Evolutionary conservation across 2,888 invertebrate genomes (phyloP), one percentile per base, ranked within the genome.

Genomic region (Thera britannica): DNA sequence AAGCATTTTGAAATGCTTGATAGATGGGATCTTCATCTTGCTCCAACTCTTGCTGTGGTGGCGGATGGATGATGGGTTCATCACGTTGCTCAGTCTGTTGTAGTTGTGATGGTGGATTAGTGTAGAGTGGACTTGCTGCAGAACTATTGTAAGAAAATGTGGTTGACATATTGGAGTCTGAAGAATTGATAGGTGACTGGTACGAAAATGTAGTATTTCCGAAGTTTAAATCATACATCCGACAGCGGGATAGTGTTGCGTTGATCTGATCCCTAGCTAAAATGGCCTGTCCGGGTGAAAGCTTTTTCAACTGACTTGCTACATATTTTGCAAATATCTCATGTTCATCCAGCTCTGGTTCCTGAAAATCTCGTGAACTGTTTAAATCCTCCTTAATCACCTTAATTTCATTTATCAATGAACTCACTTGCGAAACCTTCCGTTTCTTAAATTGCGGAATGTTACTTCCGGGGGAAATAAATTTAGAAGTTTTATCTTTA

Each of bases 121-220:
- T n/a, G n/a, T n/a, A n/a, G n/a, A n/a, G n/a, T n/a, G n/a, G n/a
- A n/a, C n/a, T n/a, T n/a, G n/a, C n/a, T n/a, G n/a, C n/a, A n/a
- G n/a, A n/a, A n/a, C n/a, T n/a, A n/a, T n/a, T n/a, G n/a, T n/a
- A n/a, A n/a, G n/a, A n/a, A n/a, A 65, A 67, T 67, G 67, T 67
- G 67, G 67, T 67, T 58, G 58, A 58, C 58, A 58, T 58, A 58
- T 58, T 58, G 58, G 58, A 58, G 70, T 70, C 60, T 67, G 66
- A 70, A 70, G 70, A 70, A 62, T 70, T 58, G 69, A 46, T 65
- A 69, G 65, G 69, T 65, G 69, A 59, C 62, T 69, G 65, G 69
- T 69, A 65, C 59, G 69, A 69, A 65, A 69, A 69, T 69, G 65
- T 69, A 59, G 69, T 69, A 69, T 69, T 69, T 59, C 65, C 62